Percentiles rank a stretch among this genome's conserved stretches.
phyloP scores from a whole-genome alignment of 1,140 invertebrate genomes.

The Sarcophaga bullata region DNA sequence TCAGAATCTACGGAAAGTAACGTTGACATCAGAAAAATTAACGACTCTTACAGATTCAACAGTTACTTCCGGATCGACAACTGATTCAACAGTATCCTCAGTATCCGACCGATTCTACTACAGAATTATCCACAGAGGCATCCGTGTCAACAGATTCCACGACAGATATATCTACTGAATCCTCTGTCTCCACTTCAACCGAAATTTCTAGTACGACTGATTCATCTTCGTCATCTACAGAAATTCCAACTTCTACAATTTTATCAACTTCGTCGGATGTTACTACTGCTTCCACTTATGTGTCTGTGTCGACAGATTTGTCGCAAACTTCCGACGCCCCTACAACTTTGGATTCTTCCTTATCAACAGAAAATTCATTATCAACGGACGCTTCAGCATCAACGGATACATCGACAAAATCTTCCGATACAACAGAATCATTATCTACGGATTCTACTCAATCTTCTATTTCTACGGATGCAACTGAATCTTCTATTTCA shows the following conservation, averaged over 20 bases:
- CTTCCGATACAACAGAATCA: constrained; percentile 45
- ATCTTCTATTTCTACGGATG: not conserved
- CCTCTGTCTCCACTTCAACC: constrained; percentile 42
- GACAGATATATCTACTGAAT: constrained; percentile 40
- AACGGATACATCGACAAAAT: constrained; percentile 44
- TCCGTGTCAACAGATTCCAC: constrained; percentile 45
- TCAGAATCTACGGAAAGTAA: not conserved
- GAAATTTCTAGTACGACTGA: constrained; percentile 43
- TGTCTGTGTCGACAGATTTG: constrained; percentile 11
- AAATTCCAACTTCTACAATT: constrained; percentile 37
- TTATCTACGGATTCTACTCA: constrained; percentile 49
- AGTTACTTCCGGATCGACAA: not conserved
- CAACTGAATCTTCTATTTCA: constrained; percentile 44
- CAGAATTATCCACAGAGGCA: constrained; percentile 46
- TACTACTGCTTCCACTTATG: constrained; percentile 17
- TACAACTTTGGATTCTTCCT: not conserved
- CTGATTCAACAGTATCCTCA: constrained; percentile 41
- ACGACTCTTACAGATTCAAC: not conserved
- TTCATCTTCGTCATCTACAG: constrained; percentile 26
- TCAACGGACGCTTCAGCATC: constrained; percentile 45
- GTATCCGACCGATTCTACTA: constrained; percentile 48
- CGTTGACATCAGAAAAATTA: not conserved
- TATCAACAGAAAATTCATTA: constrained; percentile 20
- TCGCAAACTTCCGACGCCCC: not conserved
- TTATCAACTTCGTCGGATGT: constrained; percentile 41